phyloP scores from a whole-genome alignment of 1,140 invertebrate genomes.

The Andrena cerasifolii region DNA sequence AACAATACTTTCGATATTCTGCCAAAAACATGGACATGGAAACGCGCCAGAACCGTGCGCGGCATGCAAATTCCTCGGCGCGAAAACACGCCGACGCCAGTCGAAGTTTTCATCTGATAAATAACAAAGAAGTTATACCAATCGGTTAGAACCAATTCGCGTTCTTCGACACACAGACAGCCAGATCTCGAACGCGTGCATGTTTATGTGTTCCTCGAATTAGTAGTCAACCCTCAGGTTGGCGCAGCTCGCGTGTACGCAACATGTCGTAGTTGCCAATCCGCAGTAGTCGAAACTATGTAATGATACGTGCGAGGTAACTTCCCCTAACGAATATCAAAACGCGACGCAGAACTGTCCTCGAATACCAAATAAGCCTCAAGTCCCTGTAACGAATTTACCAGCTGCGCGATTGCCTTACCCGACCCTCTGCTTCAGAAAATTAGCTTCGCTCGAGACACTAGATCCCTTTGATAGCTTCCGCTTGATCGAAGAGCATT shows the following conservation, averaged over 20 bases:
- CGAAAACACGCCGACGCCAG: too few species aligned
- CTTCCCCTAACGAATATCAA: conserved; percentile 43
- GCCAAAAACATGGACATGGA: too few species aligned
- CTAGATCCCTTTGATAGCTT: neutral
- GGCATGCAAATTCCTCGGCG: too few species aligned
- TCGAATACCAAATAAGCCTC: conserved; percentile 33
- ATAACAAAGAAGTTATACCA: too few species aligned
- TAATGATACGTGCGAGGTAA: conserved; percentile 19
- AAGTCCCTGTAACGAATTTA: conserved; percentile 10
- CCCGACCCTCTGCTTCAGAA: neutral
- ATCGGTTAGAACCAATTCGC: too few species aligned
- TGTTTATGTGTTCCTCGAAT: conserved; percentile 11
- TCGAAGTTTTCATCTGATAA: too few species aligned
- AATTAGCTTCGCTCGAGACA: conserved; percentile 3
- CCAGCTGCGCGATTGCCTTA: conserved; percentile 14
- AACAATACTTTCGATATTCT: too few species aligned
- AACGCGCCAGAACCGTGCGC: too few species aligned
- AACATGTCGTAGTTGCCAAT: conserved; percentile 26
- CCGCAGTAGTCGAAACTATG: conserved; percentile 34
- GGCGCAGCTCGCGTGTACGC: neutral
- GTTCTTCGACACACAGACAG: too few species aligned
- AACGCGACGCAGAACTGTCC: neutral
- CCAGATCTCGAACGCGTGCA: too few species aligned
- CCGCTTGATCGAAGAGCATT: neutral
- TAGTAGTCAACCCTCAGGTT: neutral